These are phyloP conservation scores for Gortyna flavago DNA, from an alignment of 2,888 invertebrate genomes.

Conservation along the genomic window DNA sequence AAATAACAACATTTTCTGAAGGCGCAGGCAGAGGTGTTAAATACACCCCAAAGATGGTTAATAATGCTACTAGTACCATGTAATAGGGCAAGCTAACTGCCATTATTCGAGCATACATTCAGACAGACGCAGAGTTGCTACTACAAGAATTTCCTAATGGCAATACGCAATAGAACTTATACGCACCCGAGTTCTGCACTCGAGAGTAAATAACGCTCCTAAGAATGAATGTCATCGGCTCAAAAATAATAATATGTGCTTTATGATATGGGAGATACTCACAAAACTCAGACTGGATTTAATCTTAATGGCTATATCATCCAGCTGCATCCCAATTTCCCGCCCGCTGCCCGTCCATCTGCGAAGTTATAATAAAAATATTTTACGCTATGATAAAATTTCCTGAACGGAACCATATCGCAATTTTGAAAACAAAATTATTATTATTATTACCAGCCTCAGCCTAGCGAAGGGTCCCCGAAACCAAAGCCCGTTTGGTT, in stretches of 20 bases:
- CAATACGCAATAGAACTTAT: neutral
- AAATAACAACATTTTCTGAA: neutral
- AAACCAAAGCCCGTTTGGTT: too few relatives aligned
- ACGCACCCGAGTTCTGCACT: neutral
- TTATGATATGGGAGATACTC: neutral
- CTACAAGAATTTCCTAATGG: neutral
- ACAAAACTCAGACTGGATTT: constrained; percentile 69
- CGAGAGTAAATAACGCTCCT: neutral
- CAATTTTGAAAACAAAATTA: neutral
- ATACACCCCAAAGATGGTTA: neutral
- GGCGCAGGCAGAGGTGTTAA: neutral
- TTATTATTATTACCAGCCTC: neutral
- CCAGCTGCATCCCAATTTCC: constrained; percentile 72
- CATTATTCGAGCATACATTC: neutral
- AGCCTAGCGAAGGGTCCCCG: too few relatives aligned
- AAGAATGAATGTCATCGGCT: neutral
- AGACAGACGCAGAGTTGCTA: neutral
- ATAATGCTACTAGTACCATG: neutral
- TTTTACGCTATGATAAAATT: neutral
- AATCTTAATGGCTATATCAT: constrained; percentile 71
- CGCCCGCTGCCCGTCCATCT: constrained; percentile 76
- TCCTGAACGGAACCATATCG: neutral
- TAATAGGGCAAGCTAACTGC: neutral
- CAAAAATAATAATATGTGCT: neutral
- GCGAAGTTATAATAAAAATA: constrained; percentile 35